Evolutionary conservation across 2,113 vertebrate species (phyloP).

Genomic region (Formicarius rufipectus): DNA sequence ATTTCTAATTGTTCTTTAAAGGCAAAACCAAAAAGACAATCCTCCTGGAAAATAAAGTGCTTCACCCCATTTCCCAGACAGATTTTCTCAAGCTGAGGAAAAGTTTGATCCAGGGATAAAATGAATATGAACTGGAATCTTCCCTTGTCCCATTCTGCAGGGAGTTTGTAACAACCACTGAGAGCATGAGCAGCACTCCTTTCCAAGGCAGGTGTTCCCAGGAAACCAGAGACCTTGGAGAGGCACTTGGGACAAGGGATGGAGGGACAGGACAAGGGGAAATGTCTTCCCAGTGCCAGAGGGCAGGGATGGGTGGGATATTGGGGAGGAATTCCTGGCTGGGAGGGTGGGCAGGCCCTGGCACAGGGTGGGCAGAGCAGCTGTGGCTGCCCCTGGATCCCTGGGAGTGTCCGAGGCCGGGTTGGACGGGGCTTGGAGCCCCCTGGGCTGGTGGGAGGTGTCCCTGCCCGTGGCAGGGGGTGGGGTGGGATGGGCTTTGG

Average conservation of each 20-base stretch:
- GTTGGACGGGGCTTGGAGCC: too few relatives aligned
- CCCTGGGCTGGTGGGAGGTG: too few relatives aligned
- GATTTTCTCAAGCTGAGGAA: neutral
- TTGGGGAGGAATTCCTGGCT: too few relatives aligned
- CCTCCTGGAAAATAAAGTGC: neutral
- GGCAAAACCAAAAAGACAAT: neutral
- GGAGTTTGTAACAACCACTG: neutral
- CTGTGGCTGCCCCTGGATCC: too few relatives aligned
- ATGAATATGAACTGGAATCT: too few relatives aligned
- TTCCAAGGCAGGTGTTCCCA: neutral
- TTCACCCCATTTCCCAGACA: neutral
- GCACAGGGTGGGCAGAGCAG: too few relatives aligned
- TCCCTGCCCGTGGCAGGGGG: too few relatives aligned
- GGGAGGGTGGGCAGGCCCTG: too few relatives aligned
- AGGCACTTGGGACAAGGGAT: neutral
- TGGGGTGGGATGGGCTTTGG: too few relatives aligned
- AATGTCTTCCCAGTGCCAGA: too few relatives aligned
- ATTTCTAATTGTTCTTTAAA: neutral
- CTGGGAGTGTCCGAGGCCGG: too few relatives aligned
- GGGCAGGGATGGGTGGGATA: too few relatives aligned
- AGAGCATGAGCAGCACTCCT: accelerated
- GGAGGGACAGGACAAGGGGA: neutral
- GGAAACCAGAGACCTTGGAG: neutral
- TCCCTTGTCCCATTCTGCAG: neutral
- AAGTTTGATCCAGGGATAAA: neutral